phyloP scores from a whole-genome alignment of 2,113 vertebrate species.

The Andinoacara biseriatus region DNA sequence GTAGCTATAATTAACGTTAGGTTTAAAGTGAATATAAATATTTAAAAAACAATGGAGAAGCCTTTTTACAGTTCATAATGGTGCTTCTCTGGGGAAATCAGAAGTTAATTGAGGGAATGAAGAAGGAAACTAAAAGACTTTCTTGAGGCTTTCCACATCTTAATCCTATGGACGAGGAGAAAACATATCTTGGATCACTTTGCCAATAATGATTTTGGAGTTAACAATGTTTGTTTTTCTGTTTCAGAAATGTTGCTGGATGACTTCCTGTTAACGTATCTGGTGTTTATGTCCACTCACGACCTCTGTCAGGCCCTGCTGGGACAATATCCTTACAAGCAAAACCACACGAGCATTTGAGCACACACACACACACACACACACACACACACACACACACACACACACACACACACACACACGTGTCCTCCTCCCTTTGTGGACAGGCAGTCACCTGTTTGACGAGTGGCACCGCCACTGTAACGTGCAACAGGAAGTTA shows the following conservation, averaged over 20 bases:
- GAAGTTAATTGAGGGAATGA: neutral
- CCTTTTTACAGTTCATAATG: too few species aligned
- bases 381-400: neutral
- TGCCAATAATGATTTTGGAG: neutral
- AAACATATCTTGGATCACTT: neutral
- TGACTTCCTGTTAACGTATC: conserved; percentile 95
- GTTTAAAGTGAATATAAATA: neutral
- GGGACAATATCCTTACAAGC: conserved; percentile 94
- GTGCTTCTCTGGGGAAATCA: neutral
- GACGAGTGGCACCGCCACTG: too few species aligned
- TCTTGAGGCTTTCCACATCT: neutral
- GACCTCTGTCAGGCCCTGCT: conserved; percentile 97
- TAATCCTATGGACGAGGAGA: neutral
- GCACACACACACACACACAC: neutral
- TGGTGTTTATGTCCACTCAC: conserved; percentile 94
- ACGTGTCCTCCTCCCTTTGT: too few species aligned
- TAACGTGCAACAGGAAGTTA: too few species aligned
- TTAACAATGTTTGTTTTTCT: conserved; percentile 8
- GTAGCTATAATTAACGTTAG: neutral
- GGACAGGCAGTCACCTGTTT: neutral
- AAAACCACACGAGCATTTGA: neutral
- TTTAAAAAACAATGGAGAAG: too few species aligned
- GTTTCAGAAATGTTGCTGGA: conserved; percentile 93
- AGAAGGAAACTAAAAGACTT: neutral
- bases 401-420: neutral